Percentiles rank a stretch among this genome's conserved stretches.
Evolutionary conservation across 2,888 invertebrate genomes (phyloP).

Genomic region (Mellilla xanthometata): DNA sequence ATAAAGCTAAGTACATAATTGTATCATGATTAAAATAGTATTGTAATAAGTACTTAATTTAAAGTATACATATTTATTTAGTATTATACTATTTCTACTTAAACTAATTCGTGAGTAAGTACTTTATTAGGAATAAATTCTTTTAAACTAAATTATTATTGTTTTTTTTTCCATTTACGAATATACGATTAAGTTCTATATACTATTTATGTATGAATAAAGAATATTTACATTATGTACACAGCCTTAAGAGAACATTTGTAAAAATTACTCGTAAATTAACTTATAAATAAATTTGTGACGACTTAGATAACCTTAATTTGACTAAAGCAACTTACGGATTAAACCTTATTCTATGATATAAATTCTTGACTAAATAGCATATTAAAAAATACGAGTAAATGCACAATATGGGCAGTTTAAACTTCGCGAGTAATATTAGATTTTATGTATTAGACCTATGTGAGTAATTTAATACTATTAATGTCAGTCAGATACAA

Average conservation of each 20-base stretch:
- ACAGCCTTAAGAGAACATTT: conserved; percentile 69
- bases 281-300: conserved; percentile 50
- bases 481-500: conserved; percentile 2
- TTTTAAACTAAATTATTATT: not conserved
- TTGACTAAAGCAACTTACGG: too few species aligned
- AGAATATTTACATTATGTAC: conserved; percentile 68
- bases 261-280: conserved; percentile 34
- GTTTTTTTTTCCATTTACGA: not conserved
- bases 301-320: conserved; percentile 46
- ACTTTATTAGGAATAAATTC: conserved; percentile 5
- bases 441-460: too few species aligned
- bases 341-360: too few species aligned
- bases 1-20: too few species aligned
- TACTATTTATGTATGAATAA: conserved; percentile 41
- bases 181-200: not conserved
- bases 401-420: conserved; percentile 31
- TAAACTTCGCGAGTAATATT: conserved; percentile 1
- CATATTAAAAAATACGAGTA: conserved; percentile 17
- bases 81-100: too few species aligned
- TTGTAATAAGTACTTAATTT: too few species aligned
- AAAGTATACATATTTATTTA: conserved; percentile 8
- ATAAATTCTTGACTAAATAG: too few species aligned
- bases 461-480: too few species aligned
- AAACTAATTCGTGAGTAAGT: too few species aligned
- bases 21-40: too few species aligned